phyloP scores from a whole-genome alignment of 1,140 invertebrate species.

The Cheumatopsyche charites region DNA sequence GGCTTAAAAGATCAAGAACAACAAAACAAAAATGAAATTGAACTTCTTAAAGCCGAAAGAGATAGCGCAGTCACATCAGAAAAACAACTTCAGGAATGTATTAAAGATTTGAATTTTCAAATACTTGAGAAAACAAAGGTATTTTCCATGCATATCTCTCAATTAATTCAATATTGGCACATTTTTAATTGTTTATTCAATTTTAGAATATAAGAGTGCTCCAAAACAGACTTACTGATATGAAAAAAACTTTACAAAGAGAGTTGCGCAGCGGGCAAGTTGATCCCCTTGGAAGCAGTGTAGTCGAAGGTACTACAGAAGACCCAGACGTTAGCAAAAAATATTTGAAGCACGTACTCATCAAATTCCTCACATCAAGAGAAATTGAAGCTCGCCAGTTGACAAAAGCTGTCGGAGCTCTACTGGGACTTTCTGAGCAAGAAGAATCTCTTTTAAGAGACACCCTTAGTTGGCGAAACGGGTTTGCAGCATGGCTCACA shows the following conservation, averaged over 20 bases:
- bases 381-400: conserved; percentile 89
- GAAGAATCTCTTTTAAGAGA: conserved; percentile 88
- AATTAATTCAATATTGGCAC: neutral
- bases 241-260: conserved; percentile 89
- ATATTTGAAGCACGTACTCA: conserved; percentile 88
- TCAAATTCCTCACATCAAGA: conserved; percentile 88
- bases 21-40: conserved; percentile 39
- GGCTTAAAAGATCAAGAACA: conserved; percentile 38
- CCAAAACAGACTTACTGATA: conserved; percentile 83
- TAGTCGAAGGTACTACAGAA: conserved; percentile 59
- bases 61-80: conserved; percentile 40
- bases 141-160: neutral
- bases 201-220: conserved; percentile 85
- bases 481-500: conserved; percentile 70
- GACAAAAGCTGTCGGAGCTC: conserved; percentile 83
- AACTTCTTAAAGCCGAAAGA: conserved; percentile 39
- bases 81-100: conserved; percentile 43
- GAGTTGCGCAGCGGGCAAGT: conserved; percentile 71
- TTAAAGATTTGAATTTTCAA: conserved; percentile 46
- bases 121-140: conserved; percentile 56
- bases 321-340: conserved; percentile 77
- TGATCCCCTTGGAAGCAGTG: conserved; percentile 54
- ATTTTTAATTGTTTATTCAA: conserved; percentile 24
- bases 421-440: conserved; percentile 83
- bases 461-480: conserved; percentile 87